phyloP scores from a whole-genome alignment of 2,113 vertebrate genomes.

The Brachirus orientalis region DNA sequence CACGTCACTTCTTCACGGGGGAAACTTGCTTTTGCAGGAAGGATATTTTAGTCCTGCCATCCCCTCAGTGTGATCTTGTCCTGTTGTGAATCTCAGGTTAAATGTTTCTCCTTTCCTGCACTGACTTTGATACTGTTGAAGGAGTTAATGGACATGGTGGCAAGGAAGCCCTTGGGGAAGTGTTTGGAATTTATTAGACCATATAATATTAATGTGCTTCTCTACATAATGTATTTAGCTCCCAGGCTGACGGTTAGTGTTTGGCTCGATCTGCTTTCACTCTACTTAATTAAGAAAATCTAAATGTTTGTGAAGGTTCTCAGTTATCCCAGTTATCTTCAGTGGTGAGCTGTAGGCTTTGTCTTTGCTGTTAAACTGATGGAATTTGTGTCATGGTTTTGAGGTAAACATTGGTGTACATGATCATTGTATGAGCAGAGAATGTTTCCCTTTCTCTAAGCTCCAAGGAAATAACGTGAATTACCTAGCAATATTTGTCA shows the following conservation, averaged over 20 bases:
- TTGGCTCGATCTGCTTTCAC: constrained; percentile 32
- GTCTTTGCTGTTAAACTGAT: constrained; percentile 4
- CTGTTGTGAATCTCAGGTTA: constrained; percentile 4
- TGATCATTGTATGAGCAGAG: not conserved
- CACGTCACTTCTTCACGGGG: not conserved
- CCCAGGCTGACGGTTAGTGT: constrained; percentile 57
- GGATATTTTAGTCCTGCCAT: not conserved
- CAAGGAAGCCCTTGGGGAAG: constrained; percentile 43
- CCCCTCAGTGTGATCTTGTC: not conserved
- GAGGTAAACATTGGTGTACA: not conserved
- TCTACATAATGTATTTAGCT: constrained; percentile 63
- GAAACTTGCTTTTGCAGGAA: not conserved
- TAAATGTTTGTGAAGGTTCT: not conserved
- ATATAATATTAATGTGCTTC: constrained; percentile 62
- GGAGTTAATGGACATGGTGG: constrained; percentile 10
- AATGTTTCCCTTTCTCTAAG: constrained; percentile 19
- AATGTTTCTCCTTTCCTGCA: not conserved
- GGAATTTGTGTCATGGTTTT: constrained; percentile 2
- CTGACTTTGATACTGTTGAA: constrained; percentile 16
- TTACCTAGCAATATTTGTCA: not conserved
- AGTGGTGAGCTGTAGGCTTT: no score
- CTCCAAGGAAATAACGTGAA: not conserved
- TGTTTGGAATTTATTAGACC: constrained; percentile 48
- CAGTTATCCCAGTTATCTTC: no score
- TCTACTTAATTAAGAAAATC: constrained; percentile 45